A percentile compares a stretch with the other conserved stretches of the same genome.
Evolutionary conservation across 2,797 vertebrate species (phyloP).

Genomic region (Malacoraja senta): DNA sequence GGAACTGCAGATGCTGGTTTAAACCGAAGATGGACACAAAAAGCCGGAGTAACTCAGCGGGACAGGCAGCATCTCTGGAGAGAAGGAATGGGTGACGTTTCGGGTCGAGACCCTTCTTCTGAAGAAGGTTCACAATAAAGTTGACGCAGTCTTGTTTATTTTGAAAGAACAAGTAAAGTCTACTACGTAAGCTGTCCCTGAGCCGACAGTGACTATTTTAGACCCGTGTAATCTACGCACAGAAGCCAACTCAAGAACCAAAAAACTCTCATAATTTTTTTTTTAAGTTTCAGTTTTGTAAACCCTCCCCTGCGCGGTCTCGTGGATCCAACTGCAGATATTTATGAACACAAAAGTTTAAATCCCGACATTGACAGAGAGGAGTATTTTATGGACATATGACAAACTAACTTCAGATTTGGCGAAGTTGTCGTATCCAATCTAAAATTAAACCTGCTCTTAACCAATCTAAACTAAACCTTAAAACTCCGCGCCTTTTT

Average conservation of each 20-base stretch:
- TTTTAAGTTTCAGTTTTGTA: not conserved
- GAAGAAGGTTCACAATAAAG: not conserved
- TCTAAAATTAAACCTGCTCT: not conserved
- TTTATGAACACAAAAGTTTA: not conserved
- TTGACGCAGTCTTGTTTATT: not conserved
- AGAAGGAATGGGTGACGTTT: too few relatives aligned
- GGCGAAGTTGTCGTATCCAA: not conserved
- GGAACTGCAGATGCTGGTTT: too few relatives aligned
- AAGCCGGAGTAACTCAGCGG: too few relatives aligned
- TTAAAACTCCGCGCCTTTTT: not conserved
- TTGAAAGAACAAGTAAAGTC: not conserved
- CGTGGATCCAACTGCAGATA: not conserved
- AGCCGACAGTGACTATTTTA: not conserved
- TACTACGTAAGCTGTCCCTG: not conserved
- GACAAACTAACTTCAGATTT: constrained; percentile 5
- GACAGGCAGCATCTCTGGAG: too few relatives aligned
- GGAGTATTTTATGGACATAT: not conserved
- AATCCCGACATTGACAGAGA: not conserved
- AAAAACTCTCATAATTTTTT: not conserved
- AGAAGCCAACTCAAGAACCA: not conserved
- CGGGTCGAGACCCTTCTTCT: too few relatives aligned
- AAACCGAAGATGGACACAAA: too few relatives aligned
- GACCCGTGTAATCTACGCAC: not conserved
- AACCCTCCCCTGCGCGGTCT: not conserved
- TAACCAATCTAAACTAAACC: not conserved